phyloP scores from a whole-genome alignment of 2,888 invertebrate species.

The Seira sanloemensis region DNA sequence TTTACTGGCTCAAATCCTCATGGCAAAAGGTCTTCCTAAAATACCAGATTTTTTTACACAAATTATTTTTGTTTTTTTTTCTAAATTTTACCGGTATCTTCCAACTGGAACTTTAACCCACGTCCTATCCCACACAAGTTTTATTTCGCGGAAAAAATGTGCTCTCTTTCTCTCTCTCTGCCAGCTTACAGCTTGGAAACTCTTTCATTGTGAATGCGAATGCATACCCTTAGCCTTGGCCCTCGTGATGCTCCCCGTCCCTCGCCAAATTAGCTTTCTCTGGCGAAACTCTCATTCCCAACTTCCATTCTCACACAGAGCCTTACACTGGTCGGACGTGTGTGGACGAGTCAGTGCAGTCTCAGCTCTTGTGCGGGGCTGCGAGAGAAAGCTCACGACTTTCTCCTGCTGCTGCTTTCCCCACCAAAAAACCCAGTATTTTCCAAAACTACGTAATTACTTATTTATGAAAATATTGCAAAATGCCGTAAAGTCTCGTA shows the following conservation, averaged over 20 bases:
- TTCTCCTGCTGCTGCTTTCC: conserved; percentile 7
- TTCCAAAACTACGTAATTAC: neutral
- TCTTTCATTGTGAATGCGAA: neutral
- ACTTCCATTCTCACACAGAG: conserved; percentile 23
- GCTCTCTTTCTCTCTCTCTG: too few species aligned
- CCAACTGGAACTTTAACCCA: too few species aligned
- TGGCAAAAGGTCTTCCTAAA: neutral
- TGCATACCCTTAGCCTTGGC: conserved; percentile 64
- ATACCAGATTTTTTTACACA: neutral
- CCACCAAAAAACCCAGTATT: too few species aligned
- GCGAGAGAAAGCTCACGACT: neutral
- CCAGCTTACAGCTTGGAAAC: too few species aligned
- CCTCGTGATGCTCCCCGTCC: conserved; percentile 60
- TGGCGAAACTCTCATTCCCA: conserved; percentile 43
- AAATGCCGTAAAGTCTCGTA: too few species aligned
- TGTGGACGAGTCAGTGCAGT: neutral
- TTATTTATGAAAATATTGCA: too few species aligned
- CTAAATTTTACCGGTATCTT: too few species aligned
- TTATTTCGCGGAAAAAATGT: too few species aligned
- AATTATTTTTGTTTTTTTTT: too few species aligned
- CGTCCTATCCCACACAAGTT: too few species aligned
- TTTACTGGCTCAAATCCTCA: too few species aligned
- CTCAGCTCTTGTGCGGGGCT: neutral
- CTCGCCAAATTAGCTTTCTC: conserved; percentile 62
- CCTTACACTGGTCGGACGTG: too few species aligned